Percentiles rank a stretch among this genome's conserved stretches.
Evolutionary conservation across 2,797 vertebrate species (phyloP).

Genomic region (Peromyscus aztecus): DNA sequence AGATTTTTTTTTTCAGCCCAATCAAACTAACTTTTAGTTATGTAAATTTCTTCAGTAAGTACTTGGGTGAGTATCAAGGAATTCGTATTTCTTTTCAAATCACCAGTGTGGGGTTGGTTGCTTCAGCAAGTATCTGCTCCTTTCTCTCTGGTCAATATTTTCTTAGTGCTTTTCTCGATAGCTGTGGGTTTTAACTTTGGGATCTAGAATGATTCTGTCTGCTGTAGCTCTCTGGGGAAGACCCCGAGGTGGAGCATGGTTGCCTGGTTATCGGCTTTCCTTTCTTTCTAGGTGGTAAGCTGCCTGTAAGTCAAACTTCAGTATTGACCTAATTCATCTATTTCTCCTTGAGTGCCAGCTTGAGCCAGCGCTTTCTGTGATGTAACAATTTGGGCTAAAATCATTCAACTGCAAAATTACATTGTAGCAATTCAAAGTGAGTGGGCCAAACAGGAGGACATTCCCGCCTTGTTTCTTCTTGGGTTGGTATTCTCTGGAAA

Average conservation of each 20-base stretch:
- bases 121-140: not conserved
- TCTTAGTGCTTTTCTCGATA: not conserved
- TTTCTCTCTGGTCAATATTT: not conserved
- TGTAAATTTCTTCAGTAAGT: not conserved
- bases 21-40: not conserved
- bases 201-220: not conserved
- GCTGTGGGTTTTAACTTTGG: not conserved
- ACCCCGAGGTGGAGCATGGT: not conserved
- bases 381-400: not conserved
- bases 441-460: not conserved
- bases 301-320: not conserved
- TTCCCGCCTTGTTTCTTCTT: not conserved
- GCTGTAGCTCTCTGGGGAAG: not conserved
- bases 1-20: not conserved
- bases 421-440: not conserved
- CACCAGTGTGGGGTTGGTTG: not conserved
- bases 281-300: not conserved
- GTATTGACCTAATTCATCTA: not conserved
- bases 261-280: not conserved
- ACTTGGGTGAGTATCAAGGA: not conserved
- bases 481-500: not conserved
- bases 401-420: not conserved
- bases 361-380: not conserved
- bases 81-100: not conserved
- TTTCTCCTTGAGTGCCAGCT: not conserved